These are phyloP conservation scores for Euborellia annulipes DNA, from an alignment of 1,140 invertebrate genomes.

Conservation along the genomic window DNA sequence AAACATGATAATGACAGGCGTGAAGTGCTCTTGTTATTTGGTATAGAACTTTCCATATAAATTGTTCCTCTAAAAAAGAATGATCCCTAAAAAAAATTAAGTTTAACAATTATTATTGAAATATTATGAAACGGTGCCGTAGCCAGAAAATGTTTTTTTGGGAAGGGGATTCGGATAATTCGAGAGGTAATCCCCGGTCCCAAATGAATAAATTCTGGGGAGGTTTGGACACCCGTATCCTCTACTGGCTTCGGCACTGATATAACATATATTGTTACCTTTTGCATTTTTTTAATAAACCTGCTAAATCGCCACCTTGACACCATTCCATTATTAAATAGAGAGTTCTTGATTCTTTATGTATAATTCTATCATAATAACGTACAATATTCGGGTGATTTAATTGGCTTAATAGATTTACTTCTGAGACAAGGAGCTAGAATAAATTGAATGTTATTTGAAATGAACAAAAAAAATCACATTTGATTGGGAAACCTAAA, in stretches of 20 bases:
- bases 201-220: not conserved
- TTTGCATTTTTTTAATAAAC: conserved; percentile 31
- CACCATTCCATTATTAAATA: conserved; percentile 42
- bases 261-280: too few species aligned
- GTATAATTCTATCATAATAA: conserved; percentile 27
- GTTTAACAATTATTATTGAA: too few species aligned
- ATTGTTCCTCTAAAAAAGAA: conserved; percentile 21
- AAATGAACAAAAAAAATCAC: too few species aligned
- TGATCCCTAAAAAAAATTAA: conserved; percentile 35
- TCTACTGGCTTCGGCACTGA: too few species aligned
- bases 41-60: conserved; percentile 21
- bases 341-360: conserved; percentile 24
- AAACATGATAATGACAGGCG: conserved; percentile 5
- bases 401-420: conserved; percentile 30
- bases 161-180: too few species aligned
- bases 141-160: too few species aligned
- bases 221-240: conserved; percentile 28
- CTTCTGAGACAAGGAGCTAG: conserved; percentile 22
- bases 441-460: too few species aligned
- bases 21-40: conserved; percentile 10
- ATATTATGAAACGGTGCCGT: too few species aligned
- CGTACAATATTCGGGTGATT: conserved; percentile 35
- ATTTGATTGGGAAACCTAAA: too few species aligned
- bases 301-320: conserved; percentile 32
- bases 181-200: too few species aligned